These are phyloP conservation scores for Chunga burmeisteri DNA, from an alignment of 2,113 vertebrate genomes.

Conservation along the genomic window DNA sequence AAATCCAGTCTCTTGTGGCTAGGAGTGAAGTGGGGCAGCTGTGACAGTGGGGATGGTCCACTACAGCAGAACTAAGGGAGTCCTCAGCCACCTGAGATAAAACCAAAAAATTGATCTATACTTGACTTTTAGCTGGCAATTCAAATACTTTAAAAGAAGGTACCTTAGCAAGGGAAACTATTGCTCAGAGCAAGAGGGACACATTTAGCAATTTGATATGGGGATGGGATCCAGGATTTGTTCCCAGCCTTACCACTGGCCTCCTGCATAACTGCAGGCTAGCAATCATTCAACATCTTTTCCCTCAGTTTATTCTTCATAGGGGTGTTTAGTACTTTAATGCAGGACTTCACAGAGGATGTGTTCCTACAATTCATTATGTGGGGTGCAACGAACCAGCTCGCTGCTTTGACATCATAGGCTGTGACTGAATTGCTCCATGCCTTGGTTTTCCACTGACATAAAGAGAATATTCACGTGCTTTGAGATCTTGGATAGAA, in stretches of 20 bases:
- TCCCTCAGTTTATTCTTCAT: background rate
- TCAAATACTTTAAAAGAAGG: background rate
- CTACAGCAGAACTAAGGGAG: background rate
- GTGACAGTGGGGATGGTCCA: background rate
- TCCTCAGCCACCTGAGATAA: background rate
- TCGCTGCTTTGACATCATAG: background rate
- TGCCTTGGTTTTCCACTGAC: background rate
- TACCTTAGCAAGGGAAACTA: background rate
- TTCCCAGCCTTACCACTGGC: background rate
- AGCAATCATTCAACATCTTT: background rate
- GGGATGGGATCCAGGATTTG: background rate
- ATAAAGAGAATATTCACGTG: background rate
- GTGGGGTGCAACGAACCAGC: background rate
- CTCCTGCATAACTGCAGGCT: background rate
- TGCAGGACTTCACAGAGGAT: background rate
- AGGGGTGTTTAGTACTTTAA: background rate
- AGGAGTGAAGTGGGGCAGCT: background rate
- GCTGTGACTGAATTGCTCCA: background rate
- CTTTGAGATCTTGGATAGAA: background rate
- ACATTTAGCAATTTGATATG: background rate
- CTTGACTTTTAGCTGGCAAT: background rate
- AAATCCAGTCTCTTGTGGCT: background rate
- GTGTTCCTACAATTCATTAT: background rate
- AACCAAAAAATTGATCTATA: background rate
- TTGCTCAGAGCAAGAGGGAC: background rate